A percentile compares a stretch with the other conserved stretches of the same genome.
Evolutionary conservation across 2,888 invertebrate species (phyloP).

Genomic region (Buathra laborator): DNA sequence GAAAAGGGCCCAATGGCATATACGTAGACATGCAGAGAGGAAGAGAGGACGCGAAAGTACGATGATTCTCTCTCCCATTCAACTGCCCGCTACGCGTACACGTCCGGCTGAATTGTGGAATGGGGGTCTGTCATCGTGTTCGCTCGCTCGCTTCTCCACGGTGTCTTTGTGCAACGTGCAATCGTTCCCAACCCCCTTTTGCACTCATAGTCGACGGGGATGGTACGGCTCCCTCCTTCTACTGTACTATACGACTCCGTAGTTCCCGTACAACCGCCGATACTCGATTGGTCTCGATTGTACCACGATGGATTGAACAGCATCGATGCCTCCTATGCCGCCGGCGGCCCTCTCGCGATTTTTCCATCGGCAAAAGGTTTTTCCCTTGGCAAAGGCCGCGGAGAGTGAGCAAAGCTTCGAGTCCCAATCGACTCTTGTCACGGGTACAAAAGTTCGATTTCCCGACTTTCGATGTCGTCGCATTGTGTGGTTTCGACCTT

Average conservation of each 20-base stretch:
- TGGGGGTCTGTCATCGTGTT: slow-evolving; percentile 50
- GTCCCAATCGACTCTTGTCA: slow-evolving; percentile 31
- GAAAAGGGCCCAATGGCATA: slow-evolving; percentile 18
- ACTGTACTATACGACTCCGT: slow-evolving; percentile 1
- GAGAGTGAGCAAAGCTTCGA: slow-evolving; percentile 5
- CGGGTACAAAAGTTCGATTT: slow-evolving; percentile 50
- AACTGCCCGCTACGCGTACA: slow-evolving; percentile 17
- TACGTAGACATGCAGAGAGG: background rate
- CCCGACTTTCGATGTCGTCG: slow-evolving; percentile 3
- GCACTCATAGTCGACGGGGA: background rate
- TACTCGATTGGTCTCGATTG: slow-evolving; percentile 60
- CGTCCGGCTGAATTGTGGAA: slow-evolving; percentile 73
- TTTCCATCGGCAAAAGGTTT: slow-evolving; percentile 34
- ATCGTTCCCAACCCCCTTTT: slow-evolving; percentile 22
- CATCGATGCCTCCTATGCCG: slow-evolving; percentile 5
- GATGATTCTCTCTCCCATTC: slow-evolving; percentile 21
- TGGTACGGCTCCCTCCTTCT: slow-evolving; percentile 14
- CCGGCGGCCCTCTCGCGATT: slow-evolving; percentile 36
- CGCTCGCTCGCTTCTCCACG: slow-evolving; percentile 21
- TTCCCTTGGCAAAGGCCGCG: slow-evolving; percentile 20
- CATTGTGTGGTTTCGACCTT: slow-evolving; percentile 3
- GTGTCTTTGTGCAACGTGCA: slow-evolving; percentile 50
- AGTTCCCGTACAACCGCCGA: slow-evolving; percentile 24
- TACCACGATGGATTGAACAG: slow-evolving; percentile 52
- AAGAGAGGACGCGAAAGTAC: slow-evolving; percentile 6